A percentile compares a stretch with the other conserved stretches of the same genome.
These are phyloP conservation scores for Fabriciana adippe DNA, from an alignment of 2,888 invertebrate species.

Conservation along the genomic window DNA sequence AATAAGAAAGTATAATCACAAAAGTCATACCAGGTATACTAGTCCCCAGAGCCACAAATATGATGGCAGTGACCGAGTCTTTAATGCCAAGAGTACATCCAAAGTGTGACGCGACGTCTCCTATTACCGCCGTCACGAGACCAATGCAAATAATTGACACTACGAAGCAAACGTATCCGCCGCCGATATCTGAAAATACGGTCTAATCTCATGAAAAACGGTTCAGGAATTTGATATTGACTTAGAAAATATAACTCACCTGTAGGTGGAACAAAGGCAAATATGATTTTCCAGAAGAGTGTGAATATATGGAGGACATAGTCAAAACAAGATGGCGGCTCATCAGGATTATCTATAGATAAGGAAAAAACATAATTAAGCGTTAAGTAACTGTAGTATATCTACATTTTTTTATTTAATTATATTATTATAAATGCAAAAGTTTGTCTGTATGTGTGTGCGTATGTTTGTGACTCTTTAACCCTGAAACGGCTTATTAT, in stretches of 20 bases:
- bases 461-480: too few species aligned
- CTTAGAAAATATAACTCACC: conserved; percentile 63
- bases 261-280: conserved; percentile 99
- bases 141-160: conserved; percentile 97
- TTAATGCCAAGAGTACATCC: conserved; percentile 98
- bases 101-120: conserved; percentile 98
- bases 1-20: not conserved
- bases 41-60: conserved; percentile 98
- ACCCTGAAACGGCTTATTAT: too few species aligned
- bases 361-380: conserved; percentile 43
- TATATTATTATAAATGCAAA: too few species aligned
- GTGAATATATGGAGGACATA: conserved; percentile 98
- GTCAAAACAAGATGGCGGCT: conserved; percentile 93
- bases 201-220: not conserved
- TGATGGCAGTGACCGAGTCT: conserved; percentile 98
- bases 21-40: conserved; percentile 93
- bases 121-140: conserved; percentile 96
- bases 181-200: conserved; percentile 88
- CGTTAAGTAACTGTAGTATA: conserved; percentile 27
- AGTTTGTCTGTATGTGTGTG: too few species aligned
- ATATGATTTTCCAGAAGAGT: conserved; percentile 98
- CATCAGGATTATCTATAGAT: conserved; percentile 81
- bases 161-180: conserved; percentile 97
- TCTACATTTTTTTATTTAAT: not conserved
- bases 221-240: not conserved